Base-by-base conservation (phyloP, 2,888 invertebrate genomes). In the Schizaphis graminum region DNA sequence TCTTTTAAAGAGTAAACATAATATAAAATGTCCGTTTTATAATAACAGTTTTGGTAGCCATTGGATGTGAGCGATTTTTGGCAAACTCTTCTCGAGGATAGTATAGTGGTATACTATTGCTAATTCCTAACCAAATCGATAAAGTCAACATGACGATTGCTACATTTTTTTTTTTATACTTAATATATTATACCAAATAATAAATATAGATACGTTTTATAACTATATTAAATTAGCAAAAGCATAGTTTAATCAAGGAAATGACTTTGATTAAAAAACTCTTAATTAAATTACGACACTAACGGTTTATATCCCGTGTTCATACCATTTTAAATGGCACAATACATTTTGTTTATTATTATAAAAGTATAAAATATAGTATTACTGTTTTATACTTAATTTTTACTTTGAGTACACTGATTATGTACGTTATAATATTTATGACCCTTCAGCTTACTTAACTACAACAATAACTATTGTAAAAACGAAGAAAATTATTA, bases 11-110 rank as follows among this genome's bases (percentile, higher is more conserved):
- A 24, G 35, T 41, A 61, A 89, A 89, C 35, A 56, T 56, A 57
- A 56, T 56, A 57, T 57, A 61, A 41, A 35, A 89, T 56, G 26
- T 57, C 57, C 41, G 41, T 89, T 89, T 89, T 89, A 53, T 88
- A 24, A 88, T 44, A 44, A 85, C 13, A 26, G 21, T 85, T 44
- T 85, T 44, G 13, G 85, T 85, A 85, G 28, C 44, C 26, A 85
- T 44, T 26, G 85, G 28, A 35, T 35, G 35, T 35, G 77, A 35
- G 35, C 7, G 35, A 67, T n/a, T 77, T 77, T 77, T 21, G 11
- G 35, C 35, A 8, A 77, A 77, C 35, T 35, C 35, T 41, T 41
- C 21, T 77, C 35, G 21, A 77, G 21, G 77, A 21, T 21, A 67
- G 7, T 0, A 67, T 16, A n/a, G 21, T 21, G 35, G 7, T 0